These are phyloP conservation scores for Platyrinchus mystaceus DNA, from an alignment of 2,797 vertebrate genomes.

Conservation along the genomic window DNA sequence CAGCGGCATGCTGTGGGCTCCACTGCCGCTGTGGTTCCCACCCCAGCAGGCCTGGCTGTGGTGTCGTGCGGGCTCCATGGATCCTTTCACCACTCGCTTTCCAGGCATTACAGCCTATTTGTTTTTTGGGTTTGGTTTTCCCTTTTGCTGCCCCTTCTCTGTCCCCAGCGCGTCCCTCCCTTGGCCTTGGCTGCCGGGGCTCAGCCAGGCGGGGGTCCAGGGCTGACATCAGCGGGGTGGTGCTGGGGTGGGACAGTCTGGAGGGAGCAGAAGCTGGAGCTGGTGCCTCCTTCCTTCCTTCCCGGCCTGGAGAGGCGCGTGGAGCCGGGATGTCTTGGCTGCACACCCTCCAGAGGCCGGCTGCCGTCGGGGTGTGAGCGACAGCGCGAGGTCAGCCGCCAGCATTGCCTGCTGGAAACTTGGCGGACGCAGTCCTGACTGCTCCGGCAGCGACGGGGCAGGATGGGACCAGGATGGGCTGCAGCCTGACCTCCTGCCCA, in stretches of 20 bases:
- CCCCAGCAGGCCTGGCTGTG: neutral
- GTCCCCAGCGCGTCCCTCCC: neutral
- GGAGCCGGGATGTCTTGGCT: slow-evolving; percentile 49
- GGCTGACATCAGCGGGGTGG: neutral
- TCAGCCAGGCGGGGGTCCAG: neutral
- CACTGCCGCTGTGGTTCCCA: fast-evolving
- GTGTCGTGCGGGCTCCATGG: neutral
- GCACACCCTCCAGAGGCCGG: neutral
- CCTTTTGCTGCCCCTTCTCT: neutral
- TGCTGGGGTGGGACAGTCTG: neutral
- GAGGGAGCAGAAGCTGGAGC: neutral
- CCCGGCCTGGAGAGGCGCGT: neutral
- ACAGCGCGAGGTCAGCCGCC: neutral
- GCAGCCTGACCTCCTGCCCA: slow-evolving; percentile 69
- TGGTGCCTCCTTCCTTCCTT: slow-evolving; percentile 56
- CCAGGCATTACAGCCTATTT: neutral
- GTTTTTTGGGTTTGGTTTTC: neutral
- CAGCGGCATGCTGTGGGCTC: neutral
- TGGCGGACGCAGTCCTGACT: slow-evolving; percentile 22
- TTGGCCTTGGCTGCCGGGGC: neutral
- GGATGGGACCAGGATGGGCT: slow-evolving; percentile 76
- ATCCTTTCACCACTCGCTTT: neutral
- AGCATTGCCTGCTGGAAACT: slow-evolving; percentile 49
- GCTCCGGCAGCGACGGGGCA: neutral
- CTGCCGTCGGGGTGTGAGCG: neutral